These are phyloP conservation scores for Lucilia sericata DNA, from an alignment of 1,140 invertebrate species.

Conservation along the genomic window DNA sequence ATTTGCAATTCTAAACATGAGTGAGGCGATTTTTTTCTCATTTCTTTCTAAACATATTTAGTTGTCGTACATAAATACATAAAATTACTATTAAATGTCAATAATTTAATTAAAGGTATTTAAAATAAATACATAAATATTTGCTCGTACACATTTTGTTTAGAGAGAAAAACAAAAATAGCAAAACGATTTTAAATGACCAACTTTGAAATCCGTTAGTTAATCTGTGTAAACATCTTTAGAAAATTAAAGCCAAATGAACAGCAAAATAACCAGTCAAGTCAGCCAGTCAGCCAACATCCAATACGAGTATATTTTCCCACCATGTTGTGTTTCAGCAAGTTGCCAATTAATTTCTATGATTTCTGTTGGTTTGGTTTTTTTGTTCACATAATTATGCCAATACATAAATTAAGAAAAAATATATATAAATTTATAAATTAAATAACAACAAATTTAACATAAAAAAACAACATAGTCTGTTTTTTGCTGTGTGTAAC, in stretches of 20 bases:
- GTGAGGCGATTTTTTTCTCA: neutral
- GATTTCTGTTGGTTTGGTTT: conserved; percentile 25
- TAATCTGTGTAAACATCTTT: neutral
- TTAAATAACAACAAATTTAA: neutral
- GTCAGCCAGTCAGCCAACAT: too few relatives aligned
- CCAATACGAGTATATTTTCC: conserved; percentile 8
- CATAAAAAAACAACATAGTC: neutral
- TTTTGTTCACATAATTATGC: conserved; percentile 29
- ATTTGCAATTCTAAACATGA: conserved; percentile 20
- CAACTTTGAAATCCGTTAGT: conserved; percentile 5
- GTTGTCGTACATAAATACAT: conserved; percentile 2
- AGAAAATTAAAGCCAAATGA: neutral
- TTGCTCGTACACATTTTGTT: neutral
- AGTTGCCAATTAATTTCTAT: conserved; percentile 39
- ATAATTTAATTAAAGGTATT: conserved; percentile 30
- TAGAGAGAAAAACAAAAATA: neutral
- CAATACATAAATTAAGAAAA: conserved; percentile 32
- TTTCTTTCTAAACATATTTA: neutral
- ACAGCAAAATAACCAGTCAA: neutral
- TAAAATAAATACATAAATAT: conserved; percentile 10
- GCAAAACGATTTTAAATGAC: conserved; percentile 6
- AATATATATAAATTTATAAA: neutral
- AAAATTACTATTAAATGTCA: conserved; percentile 36
- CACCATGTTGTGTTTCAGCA: neutral
- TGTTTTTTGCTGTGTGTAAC: neutral